Conservation (phyloP, 2,113 vertebrate species). For the Isichthys henryi region DNA sequence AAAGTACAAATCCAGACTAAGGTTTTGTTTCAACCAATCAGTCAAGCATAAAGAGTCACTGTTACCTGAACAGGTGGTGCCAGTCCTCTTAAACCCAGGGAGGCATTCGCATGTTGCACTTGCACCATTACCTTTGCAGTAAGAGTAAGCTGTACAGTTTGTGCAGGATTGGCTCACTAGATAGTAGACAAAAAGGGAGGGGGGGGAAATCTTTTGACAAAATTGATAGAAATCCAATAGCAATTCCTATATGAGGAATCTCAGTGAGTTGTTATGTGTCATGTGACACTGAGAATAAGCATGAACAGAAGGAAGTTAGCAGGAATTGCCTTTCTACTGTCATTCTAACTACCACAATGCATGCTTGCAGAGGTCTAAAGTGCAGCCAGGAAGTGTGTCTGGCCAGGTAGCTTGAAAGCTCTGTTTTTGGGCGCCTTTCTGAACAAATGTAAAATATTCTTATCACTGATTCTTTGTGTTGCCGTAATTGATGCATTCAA, state of each 20-base stretch:
- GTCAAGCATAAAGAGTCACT: background rate
- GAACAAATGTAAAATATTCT: background rate
- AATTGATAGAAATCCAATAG: background rate
- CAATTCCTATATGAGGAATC: background rate
- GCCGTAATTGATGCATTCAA: background rate
- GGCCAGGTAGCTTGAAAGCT: background rate
- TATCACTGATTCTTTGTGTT: background rate
- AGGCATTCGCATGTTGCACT: constrained; percentile 65
- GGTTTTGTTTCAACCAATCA: too few relatives aligned
- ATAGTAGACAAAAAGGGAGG: constrained; percentile 10
- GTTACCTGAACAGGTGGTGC: constrained; percentile 47
- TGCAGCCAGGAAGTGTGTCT: background rate
- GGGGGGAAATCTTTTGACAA: background rate
- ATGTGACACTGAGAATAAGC: background rate
- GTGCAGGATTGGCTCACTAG: constrained; percentile 63
- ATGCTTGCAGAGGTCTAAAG: background rate
- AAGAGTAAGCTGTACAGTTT: constrained; percentile 57
- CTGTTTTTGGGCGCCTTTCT: background rate
- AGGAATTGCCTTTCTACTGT: background rate
- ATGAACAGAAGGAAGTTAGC: background rate
- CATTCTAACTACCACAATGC: background rate
- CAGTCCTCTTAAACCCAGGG: constrained; percentile 56
- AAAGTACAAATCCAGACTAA: too few relatives aligned
- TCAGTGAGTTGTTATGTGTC: background rate
- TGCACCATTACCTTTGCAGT: constrained; percentile 59